phyloP scores from a whole-genome alignment of 2,888 invertebrate species.

The Cosmia pyralina region DNA sequence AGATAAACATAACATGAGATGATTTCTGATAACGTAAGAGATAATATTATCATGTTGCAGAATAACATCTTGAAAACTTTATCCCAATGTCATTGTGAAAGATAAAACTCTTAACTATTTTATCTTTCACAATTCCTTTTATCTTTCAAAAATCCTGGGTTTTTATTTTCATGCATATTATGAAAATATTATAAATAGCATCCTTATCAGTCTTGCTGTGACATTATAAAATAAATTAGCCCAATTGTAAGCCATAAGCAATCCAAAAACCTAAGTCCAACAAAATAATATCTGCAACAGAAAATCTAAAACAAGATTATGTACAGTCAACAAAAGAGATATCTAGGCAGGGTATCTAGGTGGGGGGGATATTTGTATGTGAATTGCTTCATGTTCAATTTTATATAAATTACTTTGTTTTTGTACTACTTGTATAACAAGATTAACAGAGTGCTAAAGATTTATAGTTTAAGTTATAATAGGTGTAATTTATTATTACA shows the following conservation, averaged over 20 bases:
- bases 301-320: not conserved
- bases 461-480: no score
- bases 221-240: not conserved
- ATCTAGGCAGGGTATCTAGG: no score
- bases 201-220: not conserved
- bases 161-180: slow-evolving; percentile 16
- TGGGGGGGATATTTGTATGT: no score
- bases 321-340: no score
- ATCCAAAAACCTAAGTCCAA: not conserved
- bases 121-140: no score
- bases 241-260: no score
- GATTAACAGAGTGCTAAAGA: no score
- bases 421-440: no score
- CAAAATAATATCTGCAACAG: not conserved
- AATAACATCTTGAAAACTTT: slow-evolving; percentile 40
- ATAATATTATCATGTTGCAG: slow-evolving; percentile 60
- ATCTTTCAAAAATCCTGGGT: slow-evolving; percentile 8
- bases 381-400: no score
- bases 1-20: slow-evolving; percentile 60
- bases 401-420: no score
- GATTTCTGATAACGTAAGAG: slow-evolving; percentile 56
- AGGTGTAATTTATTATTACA: no score
- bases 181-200: not conserved
- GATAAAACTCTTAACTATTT: slow-evolving; percentile 20
- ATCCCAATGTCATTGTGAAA: slow-evolving; percentile 51